Evolutionary conservation across 2,797 vertebrate species (phyloP).

Genomic region (Enteromius mattozi): DNA sequence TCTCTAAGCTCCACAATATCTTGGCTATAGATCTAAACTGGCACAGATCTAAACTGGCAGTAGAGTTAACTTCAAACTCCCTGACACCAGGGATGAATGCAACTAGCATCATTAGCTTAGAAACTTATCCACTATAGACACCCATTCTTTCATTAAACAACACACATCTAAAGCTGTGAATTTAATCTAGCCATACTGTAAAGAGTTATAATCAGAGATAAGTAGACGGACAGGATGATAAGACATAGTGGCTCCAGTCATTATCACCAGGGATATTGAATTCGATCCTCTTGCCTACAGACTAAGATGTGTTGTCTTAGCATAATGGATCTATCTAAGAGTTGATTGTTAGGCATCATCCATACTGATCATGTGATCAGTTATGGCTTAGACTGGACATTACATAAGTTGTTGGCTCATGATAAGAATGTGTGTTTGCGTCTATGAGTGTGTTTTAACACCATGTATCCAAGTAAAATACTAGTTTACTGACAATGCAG

Average conservation of each 20-base stretch:
- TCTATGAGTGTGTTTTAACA: constrained; percentile 29
- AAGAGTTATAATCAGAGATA: constrained; percentile 42
- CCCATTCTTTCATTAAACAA: constrained; percentile 8
- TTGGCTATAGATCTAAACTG: constrained; percentile 19
- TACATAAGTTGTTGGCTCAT: not conserved
- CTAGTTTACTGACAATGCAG: constrained; percentile 12
- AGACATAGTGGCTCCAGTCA: constrained; percentile 19
- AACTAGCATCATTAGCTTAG: not conserved
- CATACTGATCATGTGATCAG: constrained; percentile 28
- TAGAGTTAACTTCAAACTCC: constrained; percentile 7
- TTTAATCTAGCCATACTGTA: constrained; percentile 19
- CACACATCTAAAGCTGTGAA: constrained; percentile 13
- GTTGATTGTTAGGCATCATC: not conserved
- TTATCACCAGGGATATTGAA: constrained; percentile 2
- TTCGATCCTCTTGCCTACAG: not conserved
- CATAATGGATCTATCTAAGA: not conserved
- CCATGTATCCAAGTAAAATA: constrained; percentile 23
- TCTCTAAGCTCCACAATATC: constrained; percentile 18
- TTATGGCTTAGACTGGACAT: constrained; percentile 28
- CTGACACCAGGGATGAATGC: constrained; percentile 16
- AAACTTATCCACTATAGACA: not conserved
- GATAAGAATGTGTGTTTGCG: constrained; percentile 17
- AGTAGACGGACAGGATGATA: not conserved
- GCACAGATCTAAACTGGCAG: constrained; percentile 22
- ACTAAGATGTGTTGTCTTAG: not conserved